Conservation (phyloP, 2,113 vertebrate species). For the Hassar affinis region DNA sequence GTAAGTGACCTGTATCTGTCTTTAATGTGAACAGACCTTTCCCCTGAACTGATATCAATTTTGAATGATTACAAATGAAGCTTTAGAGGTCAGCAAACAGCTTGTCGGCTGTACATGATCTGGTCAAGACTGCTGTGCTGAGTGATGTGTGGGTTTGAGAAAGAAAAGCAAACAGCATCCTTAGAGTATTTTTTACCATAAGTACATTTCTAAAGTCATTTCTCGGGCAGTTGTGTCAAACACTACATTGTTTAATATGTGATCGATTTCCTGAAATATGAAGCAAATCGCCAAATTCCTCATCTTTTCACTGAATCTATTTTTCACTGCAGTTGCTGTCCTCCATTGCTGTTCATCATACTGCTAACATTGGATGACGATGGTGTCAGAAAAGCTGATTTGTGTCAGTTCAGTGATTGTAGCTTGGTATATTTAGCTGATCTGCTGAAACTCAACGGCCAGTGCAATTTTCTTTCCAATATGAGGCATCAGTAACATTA, state of each 20-base stretch:
- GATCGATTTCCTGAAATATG: not conserved
- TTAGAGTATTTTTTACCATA: not conserved
- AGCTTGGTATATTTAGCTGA: not conserved
- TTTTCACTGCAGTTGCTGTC: not conserved
- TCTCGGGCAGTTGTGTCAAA: not conserved
- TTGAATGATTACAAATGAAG: not conserved
- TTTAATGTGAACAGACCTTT: not conserved
- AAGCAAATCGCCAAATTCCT: not conserved
- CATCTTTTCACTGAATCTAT: not conserved
- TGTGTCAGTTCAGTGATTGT: not conserved
- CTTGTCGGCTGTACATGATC: too few relatives aligned
- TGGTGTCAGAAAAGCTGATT: not conserved
- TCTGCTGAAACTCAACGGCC: not conserved
- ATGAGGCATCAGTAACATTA: not conserved
- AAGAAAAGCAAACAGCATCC: not conserved
- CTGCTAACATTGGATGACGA: not conserved
- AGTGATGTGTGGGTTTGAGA: not conserved
- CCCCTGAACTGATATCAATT: not conserved
- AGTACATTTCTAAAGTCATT: too few relatives aligned
- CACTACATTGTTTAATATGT: not conserved
- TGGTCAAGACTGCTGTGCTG: not conserved
- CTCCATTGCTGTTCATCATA: too few relatives aligned
- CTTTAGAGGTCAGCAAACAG: not conserved
- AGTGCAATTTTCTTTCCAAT: not conserved
- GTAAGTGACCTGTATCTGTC: not conserved